These are phyloP conservation scores for Acanthoscelides obtectus DNA, from an alignment of 2,888 invertebrate genomes.

Conservation along the genomic window DNA sequence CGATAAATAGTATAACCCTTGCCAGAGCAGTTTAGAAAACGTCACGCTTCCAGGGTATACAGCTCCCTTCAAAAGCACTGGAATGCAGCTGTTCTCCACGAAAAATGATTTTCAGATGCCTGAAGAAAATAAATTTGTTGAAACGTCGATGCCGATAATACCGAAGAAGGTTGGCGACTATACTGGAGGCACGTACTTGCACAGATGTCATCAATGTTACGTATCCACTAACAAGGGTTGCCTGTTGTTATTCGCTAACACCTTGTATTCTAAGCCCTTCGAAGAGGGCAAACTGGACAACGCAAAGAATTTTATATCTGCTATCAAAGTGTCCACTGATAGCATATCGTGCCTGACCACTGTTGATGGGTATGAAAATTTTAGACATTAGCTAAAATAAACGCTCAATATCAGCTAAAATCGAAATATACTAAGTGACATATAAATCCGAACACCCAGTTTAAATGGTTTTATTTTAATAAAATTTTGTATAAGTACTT, in stretches of 20 bases:
- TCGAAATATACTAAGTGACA: too few species aligned
- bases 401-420: too few species aligned
- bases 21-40: too few species aligned
- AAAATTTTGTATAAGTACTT: too few species aligned
- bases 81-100: too few species aligned
- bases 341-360: conserved; percentile 50
- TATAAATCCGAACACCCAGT: too few species aligned
- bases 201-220: conserved; percentile 49
- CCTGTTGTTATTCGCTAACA: conserved; percentile 52
- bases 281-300: conserved; percentile 37
- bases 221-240: conserved; percentile 51
- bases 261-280: conserved; percentile 45
- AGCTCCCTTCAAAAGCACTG: too few species aligned
- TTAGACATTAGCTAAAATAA: too few species aligned
- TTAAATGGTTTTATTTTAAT: too few species aligned
- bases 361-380: conserved; percentile 49
- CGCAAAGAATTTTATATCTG: conserved; percentile 50
- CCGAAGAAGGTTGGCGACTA: conserved; percentile 45
- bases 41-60: too few species aligned
- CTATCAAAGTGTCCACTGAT: conserved; percentile 46
- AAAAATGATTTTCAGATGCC: conserved; percentile 16
- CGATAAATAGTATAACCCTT: too few species aligned
- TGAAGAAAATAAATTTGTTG: conserved; percentile 19
- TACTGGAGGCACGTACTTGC: conserved; percentile 52
- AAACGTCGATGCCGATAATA: conserved; percentile 38